Evolutionary conservation across 2,888 invertebrate genomes (phyloP).

Genomic region (Drosophila parthenogenetica): DNA sequence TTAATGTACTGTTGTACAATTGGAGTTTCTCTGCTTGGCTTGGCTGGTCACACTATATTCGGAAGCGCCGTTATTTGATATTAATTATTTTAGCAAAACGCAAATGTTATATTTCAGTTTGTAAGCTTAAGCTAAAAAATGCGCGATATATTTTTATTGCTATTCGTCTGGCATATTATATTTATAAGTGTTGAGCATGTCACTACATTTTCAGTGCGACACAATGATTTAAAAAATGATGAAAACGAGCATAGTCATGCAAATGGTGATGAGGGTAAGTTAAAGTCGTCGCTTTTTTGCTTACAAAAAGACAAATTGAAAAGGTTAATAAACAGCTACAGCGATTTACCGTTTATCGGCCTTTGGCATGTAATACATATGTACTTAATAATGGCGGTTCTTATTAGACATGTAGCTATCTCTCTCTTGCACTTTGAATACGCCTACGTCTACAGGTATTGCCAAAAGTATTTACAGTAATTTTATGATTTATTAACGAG

Average conservation of each 20-base stretch:
- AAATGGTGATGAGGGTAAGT: conserved; percentile 28
- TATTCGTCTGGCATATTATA: conserved; percentile 38
- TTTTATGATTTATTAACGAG: too few relatives aligned
- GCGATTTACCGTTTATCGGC: background rate
- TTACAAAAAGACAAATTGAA: background rate
- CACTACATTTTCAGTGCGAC: conserved; percentile 49
- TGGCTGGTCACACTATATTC: conserved; percentile 39
- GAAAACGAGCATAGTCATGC: conserved; percentile 15
- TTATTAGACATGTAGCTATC: conserved; percentile 9
- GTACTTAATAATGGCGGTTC: conserved; percentile 26
- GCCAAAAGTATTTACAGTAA: background rate
- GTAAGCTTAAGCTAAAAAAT: conserved; percentile 13
- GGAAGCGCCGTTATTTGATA: conserved; percentile 45
- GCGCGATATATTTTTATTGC: conserved; percentile 19
- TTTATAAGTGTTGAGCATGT: conserved; percentile 7
- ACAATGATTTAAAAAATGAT: conserved; percentile 46
- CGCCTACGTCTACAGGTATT: too few relatives aligned
- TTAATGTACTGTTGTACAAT: background rate
- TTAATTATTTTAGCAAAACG: too few relatives aligned
- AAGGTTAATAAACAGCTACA: conserved; percentile 9
- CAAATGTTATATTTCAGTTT: too few relatives aligned
- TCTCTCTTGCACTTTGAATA: conserved; percentile 3
- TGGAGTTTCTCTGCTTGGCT: background rate
- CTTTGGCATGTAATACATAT: background rate
- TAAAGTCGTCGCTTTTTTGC: background rate